A percentile compares a stretch with the other conserved stretches of the same genome.
Evolutionary conservation across 2,113 vertebrate genomes (phyloP).

Genomic region (Prinia subflava): DNA sequence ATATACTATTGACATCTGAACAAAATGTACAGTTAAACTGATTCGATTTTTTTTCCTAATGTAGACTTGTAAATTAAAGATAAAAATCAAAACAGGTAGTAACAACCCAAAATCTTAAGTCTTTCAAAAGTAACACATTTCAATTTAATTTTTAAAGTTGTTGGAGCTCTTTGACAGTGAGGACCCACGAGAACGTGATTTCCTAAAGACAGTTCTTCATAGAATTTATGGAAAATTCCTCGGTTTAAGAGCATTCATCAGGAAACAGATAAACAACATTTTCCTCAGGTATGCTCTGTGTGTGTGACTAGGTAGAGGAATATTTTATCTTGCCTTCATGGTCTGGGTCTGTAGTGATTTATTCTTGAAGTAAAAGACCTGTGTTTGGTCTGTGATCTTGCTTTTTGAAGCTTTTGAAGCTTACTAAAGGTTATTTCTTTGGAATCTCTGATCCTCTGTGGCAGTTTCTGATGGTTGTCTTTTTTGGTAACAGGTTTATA

Average conservation of each 20-base stretch:
- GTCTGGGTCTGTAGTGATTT: not conserved
- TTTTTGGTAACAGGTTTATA: constrained; percentile 75
- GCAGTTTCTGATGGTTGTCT: not conserved
- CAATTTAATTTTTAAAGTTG: constrained; percentile 77
- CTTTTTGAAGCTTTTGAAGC: not conserved
- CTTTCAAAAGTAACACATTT: constrained; percentile 64
- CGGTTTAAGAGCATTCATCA: constrained; percentile 94
- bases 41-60: not conserved
- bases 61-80: not conserved
- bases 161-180: constrained; percentile 97
- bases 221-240: constrained; percentile 98
- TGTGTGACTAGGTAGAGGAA: not conserved
- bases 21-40: not conserved
- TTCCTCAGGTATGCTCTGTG: constrained; percentile 84
- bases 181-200: constrained; percentile 96
- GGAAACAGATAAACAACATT: constrained; percentile 99
- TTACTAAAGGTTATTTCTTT: not conserved
- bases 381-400: not conserved
- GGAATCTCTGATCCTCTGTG: not conserved
- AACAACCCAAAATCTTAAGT: not conserved
- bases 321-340: not conserved
- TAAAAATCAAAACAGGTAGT: not conserved
- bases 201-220: constrained; percentile 95
- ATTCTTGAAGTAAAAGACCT: not conserved
- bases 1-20: not conserved